Evolutionary conservation across 1,140 invertebrate species (phyloP), one percentile per base, ranked within the genome.

Genomic region (Limonius californicus): DNA sequence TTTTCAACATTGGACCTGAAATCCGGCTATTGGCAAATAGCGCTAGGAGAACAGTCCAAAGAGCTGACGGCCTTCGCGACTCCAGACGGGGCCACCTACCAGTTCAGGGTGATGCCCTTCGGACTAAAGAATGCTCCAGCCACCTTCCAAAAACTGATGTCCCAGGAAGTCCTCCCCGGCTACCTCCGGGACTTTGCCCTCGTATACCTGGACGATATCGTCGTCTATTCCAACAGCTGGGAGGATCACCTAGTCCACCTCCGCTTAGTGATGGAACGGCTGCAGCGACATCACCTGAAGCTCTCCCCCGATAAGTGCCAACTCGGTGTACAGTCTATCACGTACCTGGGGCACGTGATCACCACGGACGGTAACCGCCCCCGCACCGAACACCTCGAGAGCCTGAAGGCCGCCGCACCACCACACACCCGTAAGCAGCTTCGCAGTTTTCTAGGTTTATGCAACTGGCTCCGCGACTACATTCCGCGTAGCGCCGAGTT

Each of bases 31-130:
- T 66, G 7, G 65, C 68, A 4, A 68, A 68, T 54, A 45, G 15
- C 43, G n/a, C n/a, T n/a, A n/a, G n/a, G n/a, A n/a, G n/a, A n/a
- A n/a, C n/a, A n/a, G n/a, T n/a, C n/a, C n/a, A n/a, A n/a, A n/a
- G n/a, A n/a, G n/a, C n/a, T n/a, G n/a, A n/a, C n/a, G n/a, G n/a
- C 42, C 42, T 45, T 45, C 42, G 11, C 56, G 70, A 81, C 66
- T 1, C 62, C 67, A 0, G 56, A 65, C 16, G 59, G 65, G 0
- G 57, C 63, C 21, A 1, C 32, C 1, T 73, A 71, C 15, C 53
- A 73, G 30, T 73, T 70, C 42, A 56, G 14, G 0, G 68, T 71
- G 0, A 63, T 73, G 59, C 65, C 70, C 0, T 73, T 73, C 35
- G 71, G 67, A 0, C 43, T 72, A 15, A 62, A 55, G 9, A 65